Percentiles rank a stretch among this genome's conserved stretches.
phyloP scores from a whole-genome alignment of 2,888 invertebrate genomes.

The Catotricha subobsoleta region DNA sequence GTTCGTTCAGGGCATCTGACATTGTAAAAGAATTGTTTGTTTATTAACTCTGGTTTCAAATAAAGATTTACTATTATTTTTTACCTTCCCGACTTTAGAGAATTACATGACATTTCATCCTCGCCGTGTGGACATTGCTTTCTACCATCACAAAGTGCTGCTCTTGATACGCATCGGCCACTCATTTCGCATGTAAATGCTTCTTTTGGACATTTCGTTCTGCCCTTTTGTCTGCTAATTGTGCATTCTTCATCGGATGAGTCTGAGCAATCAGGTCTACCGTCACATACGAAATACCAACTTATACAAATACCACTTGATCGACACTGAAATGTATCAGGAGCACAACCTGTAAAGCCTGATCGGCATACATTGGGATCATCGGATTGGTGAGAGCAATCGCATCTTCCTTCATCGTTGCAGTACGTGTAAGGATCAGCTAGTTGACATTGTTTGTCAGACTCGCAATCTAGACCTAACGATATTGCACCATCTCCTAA shows the following conservation, averaged over 20 bases:
- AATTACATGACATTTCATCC: slow-evolving; percentile 50
- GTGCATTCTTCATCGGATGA: slow-evolving; percentile 74
- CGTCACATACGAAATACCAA: slow-evolving; percentile 84
- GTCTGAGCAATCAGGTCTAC: slow-evolving; percentile 62
- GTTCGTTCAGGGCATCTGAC: slow-evolving; percentile 56
- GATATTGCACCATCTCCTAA: slow-evolving; percentile 38
- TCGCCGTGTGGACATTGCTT: slow-evolving; percentile 60
- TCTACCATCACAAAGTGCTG: slow-evolving; percentile 60
- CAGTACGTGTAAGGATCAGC: slow-evolving; percentile 65
- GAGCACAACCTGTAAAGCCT: slow-evolving; percentile 55
- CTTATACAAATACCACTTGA: slow-evolving; percentile 74
- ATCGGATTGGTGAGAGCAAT: slow-evolving; percentile 45
- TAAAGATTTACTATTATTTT: slow-evolving; percentile 4
- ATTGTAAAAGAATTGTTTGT: background rate
- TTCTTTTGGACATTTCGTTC: slow-evolving; percentile 42
- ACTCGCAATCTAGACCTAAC: slow-evolving; percentile 55
- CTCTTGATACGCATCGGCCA: slow-evolving; percentile 58
- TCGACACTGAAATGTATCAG: slow-evolving; percentile 62
- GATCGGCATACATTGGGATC: slow-evolving; percentile 47
- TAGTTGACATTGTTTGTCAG: slow-evolving; percentile 59
- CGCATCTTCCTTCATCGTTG: slow-evolving; percentile 39
- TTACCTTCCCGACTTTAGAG: slow-evolving; percentile 37
- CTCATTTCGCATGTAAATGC: slow-evolving; percentile 51
- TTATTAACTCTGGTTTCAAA: background rate
- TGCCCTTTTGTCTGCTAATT: slow-evolving; percentile 27